Conservation (phyloP, 2,797 vertebrate genomes). For the Mycteria americana region DNA sequence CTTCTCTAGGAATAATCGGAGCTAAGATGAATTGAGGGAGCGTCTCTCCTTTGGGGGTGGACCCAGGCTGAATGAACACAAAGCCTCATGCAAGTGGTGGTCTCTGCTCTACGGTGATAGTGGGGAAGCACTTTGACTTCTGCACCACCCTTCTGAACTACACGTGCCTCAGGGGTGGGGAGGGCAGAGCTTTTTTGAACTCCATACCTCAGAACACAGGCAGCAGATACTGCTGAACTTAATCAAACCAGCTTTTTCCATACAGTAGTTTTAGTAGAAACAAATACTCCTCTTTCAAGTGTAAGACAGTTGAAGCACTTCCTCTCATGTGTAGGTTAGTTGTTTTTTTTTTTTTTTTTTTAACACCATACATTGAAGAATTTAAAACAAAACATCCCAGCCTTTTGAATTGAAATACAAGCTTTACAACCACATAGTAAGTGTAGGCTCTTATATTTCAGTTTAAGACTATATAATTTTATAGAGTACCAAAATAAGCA, state of each 20-base stretch:
- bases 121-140: no score
- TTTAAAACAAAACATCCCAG: conserved; percentile 5
- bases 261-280: background rate
- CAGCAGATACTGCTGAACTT: background rate
- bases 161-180: rapidly evolving
- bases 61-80: background rate
- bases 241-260: background rate
- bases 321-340: background rate
- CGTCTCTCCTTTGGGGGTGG: rapidly evolving
- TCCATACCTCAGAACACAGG: background rate
- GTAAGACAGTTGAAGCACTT: background rate
- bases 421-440: conserved; percentile 54
- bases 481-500: conserved; percentile 71
- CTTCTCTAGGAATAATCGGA: background rate
- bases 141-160: no score
- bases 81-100: rapidly evolving
- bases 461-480: conserved; percentile 59
- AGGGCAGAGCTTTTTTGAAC: background rate
- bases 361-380: background rate
- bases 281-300: background rate
- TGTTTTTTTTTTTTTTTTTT: background rate
- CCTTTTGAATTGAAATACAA: conserved; percentile 55
- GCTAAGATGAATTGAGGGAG: background rate
- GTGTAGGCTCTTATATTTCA: conserved; percentile 65
- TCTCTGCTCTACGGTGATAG: background rate